Percentiles rank a stretch among this genome's conserved stretches.
Conservation (phyloP, 2,888 invertebrate species). For the Neocrepidodera transversa region DNA sequence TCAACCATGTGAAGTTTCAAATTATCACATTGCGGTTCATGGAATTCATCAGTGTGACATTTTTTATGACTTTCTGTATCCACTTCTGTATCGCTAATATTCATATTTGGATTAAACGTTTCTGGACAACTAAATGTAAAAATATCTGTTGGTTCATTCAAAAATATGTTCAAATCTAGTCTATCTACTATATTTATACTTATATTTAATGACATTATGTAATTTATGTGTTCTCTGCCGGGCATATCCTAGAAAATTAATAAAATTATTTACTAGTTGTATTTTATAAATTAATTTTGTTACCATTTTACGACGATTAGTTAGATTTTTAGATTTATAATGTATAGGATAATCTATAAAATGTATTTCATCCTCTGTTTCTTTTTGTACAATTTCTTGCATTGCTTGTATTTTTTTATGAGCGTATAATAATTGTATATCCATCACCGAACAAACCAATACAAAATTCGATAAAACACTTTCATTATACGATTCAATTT, state of each 20-base stretch:
- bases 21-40: neutral
- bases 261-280: too few species aligned
- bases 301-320: too few species aligned
- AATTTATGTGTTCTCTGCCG: neutral
- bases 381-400: constrained; percentile 28
- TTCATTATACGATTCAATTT: constrained; percentile 51
- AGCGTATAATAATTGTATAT: constrained; percentile 54
- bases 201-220: neutral
- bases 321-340: neutral
- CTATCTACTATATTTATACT: neutral
- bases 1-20: neutral
- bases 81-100: too few species aligned
- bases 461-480: constrained; percentile 51
- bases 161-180: neutral
- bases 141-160: neutral
- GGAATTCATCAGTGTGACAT: neutral
- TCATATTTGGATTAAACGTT: too few species aligned
- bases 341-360: constrained; percentile 7
- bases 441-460: constrained; percentile 56
- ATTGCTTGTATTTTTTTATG: constrained; percentile 53
- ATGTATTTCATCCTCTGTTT: constrained; percentile 7
- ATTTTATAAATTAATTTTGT: too few species aligned
- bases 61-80: too few species aligned
- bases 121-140: constrained; percentile 1
- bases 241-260: neutral